A percentile compares a stretch with the other conserved stretches of the same genome.
Evolutionary conservation across 2,888 invertebrate genomes (phyloP).

Genomic region (Chrysodeixis includens): DNA sequence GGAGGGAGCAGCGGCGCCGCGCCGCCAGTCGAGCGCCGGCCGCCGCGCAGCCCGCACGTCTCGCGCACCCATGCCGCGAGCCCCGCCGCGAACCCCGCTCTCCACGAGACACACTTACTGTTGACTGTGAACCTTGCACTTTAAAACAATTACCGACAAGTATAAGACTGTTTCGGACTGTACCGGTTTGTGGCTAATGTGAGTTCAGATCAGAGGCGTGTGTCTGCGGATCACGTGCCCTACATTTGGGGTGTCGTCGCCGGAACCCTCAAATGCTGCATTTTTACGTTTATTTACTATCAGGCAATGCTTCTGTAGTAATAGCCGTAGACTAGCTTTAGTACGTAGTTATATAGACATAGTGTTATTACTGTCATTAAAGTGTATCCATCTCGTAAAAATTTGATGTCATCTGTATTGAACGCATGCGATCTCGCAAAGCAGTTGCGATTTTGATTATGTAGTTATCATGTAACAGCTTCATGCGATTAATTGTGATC

Average conservation of each 20-base stretch:
- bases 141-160: slow-evolving; percentile 63
- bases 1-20: slow-evolving; percentile 68
- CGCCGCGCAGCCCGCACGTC: slow-evolving; percentile 73
- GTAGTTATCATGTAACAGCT: slow-evolving; percentile 45
- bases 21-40: slow-evolving; percentile 76
- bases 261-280: slow-evolving; percentile 79
- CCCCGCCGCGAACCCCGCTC: slow-evolving; percentile 72
- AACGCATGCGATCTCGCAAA: slow-evolving; percentile 72
- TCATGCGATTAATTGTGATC: slow-evolving; percentile 52
- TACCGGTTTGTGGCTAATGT: slow-evolving; percentile 84
- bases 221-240: slow-evolving; percentile 83
- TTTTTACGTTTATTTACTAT: slow-evolving; percentile 76
- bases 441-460: slow-evolving; percentile 63
- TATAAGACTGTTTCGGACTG: slow-evolving; percentile 78
- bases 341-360: slow-evolving; percentile 44
- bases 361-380: slow-evolving; percentile 58
- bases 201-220: slow-evolving; percentile 80
- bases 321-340: slow-evolving; percentile 58
- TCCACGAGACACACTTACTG: slow-evolving; percentile 67
- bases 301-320: slow-evolving; percentile 77
- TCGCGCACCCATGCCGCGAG: slow-evolving; percentile 81
- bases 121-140: slow-evolving; percentile 75
- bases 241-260: slow-evolving; percentile 81
- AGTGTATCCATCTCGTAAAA: slow-evolving; percentile 64
- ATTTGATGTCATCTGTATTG: slow-evolving; percentile 70